Conservation (phyloP, 2,113 vertebrate genomes). For the Phoenicopterus ruber region DNA sequence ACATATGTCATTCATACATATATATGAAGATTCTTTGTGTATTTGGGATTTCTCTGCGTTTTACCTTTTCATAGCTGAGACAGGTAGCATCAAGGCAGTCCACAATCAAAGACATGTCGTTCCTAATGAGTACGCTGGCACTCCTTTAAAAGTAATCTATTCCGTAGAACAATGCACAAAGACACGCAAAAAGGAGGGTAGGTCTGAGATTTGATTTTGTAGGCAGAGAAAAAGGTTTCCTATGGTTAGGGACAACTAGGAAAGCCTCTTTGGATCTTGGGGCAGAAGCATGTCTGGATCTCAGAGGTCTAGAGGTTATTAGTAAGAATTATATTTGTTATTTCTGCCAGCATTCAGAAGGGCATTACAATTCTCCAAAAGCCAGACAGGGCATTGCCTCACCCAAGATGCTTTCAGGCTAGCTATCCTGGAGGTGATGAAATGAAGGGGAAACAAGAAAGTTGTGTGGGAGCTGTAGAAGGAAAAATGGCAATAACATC, state of each 20-base stretch:
- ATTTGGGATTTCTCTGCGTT: background rate
- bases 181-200: background rate
- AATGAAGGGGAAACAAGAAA: constrained; percentile 16
- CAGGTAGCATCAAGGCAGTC: background rate
- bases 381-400: background rate
- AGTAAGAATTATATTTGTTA: background rate
- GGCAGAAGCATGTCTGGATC: background rate
- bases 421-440: background rate
- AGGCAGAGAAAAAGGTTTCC: background rate
- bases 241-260: background rate
- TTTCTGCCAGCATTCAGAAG: background rate
- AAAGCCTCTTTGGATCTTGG: background rate
- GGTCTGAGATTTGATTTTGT: background rate
- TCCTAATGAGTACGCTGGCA: background rate
- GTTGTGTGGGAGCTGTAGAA: background rate
- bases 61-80: background rate
- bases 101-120: background rate
- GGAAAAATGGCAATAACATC: constrained; percentile 41
- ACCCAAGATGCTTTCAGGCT: background rate
- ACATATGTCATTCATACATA: background rate
- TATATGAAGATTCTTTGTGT: background rate
- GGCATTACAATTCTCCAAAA: background rate
- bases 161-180: background rate
- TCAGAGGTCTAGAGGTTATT: background rate
- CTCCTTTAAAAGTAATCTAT: background rate